Conservation (phyloP, 2,113 vertebrate genomes). For the Lichenostomus cassidix region DNA sequence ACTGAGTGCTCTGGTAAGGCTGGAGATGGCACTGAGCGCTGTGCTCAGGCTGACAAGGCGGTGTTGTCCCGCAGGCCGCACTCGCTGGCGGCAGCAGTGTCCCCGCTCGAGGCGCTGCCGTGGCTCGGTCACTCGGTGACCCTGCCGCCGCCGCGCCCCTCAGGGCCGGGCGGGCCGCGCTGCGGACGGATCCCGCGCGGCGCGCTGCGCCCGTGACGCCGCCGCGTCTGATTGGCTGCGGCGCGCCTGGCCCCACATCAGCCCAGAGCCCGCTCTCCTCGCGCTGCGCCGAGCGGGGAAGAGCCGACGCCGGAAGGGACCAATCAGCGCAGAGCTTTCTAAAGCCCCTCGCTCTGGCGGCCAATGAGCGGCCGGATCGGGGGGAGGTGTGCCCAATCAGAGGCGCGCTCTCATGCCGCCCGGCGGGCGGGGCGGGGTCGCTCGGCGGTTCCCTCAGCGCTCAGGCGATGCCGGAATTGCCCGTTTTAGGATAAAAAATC, state of each 20-base stretch:
- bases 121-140: neutral
- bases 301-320: neutral
- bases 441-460: fast-evolving
- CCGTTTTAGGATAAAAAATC: neutral
- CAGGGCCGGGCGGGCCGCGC: neutral
- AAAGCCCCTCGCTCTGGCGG: fast-evolving
- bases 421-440: neutral
- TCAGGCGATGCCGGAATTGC: fast-evolving
- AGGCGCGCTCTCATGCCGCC: neutral
- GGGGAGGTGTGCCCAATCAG: slow-evolving; percentile 68
- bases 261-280: slow-evolving; percentile 71
- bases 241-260: slow-evolving; percentile 82
- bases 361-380: neutral
- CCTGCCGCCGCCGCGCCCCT: neutral
- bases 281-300: neutral
- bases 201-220: neutral
- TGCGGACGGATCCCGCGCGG: slow-evolving; percentile 71
- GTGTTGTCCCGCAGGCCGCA: fast-evolving
- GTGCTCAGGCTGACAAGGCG: fast-evolving
- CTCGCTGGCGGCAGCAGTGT: too few relatives aligned
- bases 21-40: too few relatives aligned
- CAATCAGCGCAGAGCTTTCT: neutral
- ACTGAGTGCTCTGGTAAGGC: too few relatives aligned
- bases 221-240: slow-evolving; percentile 75
- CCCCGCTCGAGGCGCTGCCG: too few relatives aligned